Percentiles rank a stretch among this genome's conserved stretches.
Conservation (phyloP, 92 coral and sea anemone species). For the Anthopleura xanthogrammica region DNA sequence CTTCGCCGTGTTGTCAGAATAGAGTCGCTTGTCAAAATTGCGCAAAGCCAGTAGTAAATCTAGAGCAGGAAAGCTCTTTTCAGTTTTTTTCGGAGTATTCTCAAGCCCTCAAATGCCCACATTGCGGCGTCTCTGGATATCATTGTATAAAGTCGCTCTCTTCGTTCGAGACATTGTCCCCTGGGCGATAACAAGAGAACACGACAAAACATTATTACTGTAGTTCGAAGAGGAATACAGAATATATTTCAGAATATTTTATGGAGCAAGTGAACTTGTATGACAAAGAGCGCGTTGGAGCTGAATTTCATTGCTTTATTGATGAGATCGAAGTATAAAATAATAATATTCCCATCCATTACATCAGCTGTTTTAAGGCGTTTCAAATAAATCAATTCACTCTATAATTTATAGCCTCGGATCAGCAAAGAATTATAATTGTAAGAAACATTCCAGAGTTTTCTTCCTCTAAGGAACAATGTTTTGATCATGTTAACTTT, state of each 20-base stretch:
- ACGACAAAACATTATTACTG: background rate
- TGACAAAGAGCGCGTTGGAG: background rate
- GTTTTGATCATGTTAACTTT: background rate
- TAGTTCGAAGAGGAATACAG: background rate
- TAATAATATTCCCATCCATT: background rate
- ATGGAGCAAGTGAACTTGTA: background rate
- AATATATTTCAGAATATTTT: background rate
- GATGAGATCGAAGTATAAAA: background rate
- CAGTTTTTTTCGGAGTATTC: constrained; percentile 93
- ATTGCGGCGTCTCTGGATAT: constrained; percentile 89
- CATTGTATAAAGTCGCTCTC: constrained; percentile 89
- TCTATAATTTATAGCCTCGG: constrained; percentile 8
- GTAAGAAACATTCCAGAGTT: background rate
- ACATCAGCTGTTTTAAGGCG: background rate
- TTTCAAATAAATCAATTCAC: background rate
- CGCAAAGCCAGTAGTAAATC: constrained; percentile 85
- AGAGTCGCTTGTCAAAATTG: constrained; percentile 90
- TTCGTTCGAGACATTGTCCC: constrained; percentile 50
- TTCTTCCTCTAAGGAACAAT: background rate
- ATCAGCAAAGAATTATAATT: background rate
- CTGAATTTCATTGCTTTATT: background rate
- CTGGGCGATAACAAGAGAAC: background rate
- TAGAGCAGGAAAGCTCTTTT: constrained; percentile 58
- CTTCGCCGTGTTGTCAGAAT: constrained; percentile 93
- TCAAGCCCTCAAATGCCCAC: constrained; percentile 88